These are phyloP conservation scores for Tachysurus vachellii DNA, from an alignment of 2,113 vertebrate genomes.

Conservation along the genomic window DNA sequence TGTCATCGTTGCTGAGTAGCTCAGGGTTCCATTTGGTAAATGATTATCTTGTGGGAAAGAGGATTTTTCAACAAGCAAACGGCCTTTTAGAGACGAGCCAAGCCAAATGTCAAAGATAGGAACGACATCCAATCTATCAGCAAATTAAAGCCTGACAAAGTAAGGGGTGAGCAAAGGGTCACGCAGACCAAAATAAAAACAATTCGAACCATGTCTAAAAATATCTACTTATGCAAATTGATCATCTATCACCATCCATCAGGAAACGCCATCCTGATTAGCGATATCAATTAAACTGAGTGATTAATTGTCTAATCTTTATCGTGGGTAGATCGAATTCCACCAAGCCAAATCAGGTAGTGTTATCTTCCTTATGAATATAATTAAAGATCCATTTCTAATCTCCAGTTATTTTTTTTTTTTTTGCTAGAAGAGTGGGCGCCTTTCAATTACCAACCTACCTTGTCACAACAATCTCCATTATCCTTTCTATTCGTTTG, in stretches of 20 bases:
- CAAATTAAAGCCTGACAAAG: conserved; percentile 24
- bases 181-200: conserved; percentile 4
- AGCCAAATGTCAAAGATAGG: conserved; percentile 41
- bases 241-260: conserved; percentile 28
- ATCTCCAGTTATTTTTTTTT: neutral
- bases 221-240: conserved; percentile 21
- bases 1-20: neutral
- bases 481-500: neutral
- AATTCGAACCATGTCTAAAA: conserved; percentile 14
- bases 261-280: neutral
- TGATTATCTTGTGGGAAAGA: conserved; percentile 25
- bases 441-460: conserved; percentile 2
- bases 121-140: conserved; percentile 29
- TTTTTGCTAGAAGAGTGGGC: conserved; percentile 22
- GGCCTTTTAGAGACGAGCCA: conserved; percentile 34
- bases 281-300: conserved; percentile 42
- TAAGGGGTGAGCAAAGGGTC: conserved; percentile 21
- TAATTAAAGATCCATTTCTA: conserved; percentile 9
- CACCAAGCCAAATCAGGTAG: conserved; percentile 9
- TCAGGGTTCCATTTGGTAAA: conserved; percentile 30
- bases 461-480: neutral
- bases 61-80: conserved; percentile 29
- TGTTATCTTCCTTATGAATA: neutral
- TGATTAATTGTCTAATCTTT: conserved; percentile 31
- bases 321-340: conserved; percentile 1